A percentile compares a stretch with the other conserved stretches of the same genome.
These are phyloP conservation scores for Geotria australis DNA, from an alignment of 2,797 vertebrate genomes.

Conservation along the genomic window DNA sequence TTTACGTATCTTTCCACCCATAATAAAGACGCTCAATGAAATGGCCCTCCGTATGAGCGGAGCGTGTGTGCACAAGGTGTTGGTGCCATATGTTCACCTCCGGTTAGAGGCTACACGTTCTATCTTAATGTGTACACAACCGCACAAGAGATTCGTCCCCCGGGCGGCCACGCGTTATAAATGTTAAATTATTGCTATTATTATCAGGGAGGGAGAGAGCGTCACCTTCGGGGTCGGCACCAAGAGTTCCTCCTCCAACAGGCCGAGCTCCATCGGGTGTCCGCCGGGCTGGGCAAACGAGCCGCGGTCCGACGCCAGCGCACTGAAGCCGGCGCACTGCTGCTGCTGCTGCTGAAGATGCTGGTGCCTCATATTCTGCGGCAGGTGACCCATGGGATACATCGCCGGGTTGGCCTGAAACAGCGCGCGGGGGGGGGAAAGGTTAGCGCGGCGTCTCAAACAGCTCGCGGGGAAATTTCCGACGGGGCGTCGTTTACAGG, in stretches of 20 bases:
- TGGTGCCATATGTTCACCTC: no score
- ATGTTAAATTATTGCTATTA: no score
- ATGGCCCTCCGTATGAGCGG: no score
- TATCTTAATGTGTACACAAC: no score
- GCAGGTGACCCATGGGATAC: slow-evolving; percentile 27
- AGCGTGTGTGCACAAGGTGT: no score
- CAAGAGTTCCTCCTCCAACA: slow-evolving; percentile 47
- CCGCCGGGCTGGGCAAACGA: slow-evolving; percentile 31
- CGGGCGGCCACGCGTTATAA: no score
- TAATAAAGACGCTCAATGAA: no score
- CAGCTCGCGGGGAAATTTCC: not conserved
- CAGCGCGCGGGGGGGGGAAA: not conserved
- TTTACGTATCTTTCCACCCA: no score
- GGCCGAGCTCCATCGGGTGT: slow-evolving; percentile 23
- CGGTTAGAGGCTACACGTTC: no score
- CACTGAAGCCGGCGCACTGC: slow-evolving; percentile 3
- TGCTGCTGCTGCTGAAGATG: slow-evolving; percentile 21
- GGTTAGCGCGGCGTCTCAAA: not conserved
- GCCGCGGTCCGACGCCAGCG: slow-evolving; percentile 19
- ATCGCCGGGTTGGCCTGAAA: slow-evolving; percentile 29
- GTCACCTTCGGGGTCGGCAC: slow-evolving; percentile 64
- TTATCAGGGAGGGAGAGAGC: not conserved
- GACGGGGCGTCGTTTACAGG: not conserved
- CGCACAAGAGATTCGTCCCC: no score
- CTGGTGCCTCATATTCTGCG: slow-evolving; percentile 21